phyloP scores from a whole-genome alignment of 2,113 vertebrate species.

The Grus americana region DNA sequence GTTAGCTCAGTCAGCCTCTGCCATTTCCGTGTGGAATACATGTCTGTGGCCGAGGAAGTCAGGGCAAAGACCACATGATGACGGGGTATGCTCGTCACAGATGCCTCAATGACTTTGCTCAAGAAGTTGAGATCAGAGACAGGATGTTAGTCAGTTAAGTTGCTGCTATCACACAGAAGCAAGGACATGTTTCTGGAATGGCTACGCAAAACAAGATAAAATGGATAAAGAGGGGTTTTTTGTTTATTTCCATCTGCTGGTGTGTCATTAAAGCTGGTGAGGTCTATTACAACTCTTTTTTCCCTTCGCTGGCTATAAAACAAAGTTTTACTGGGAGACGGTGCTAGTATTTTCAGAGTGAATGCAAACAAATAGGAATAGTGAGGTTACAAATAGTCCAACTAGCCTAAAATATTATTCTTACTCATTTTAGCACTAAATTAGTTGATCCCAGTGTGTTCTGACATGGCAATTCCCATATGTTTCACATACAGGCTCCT shows the following conservation, averaged over 20 bases:
- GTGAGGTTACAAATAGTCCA: not conserved
- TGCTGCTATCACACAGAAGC: not conserved
- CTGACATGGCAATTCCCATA: not conserved
- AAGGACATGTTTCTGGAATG: not conserved
- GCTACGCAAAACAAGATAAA: not conserved
- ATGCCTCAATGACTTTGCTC: conserved; percentile 17
- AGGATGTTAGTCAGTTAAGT: conserved; percentile 48
- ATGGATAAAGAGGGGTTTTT: not conserved
- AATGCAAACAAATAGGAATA: not conserved
- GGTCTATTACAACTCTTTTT: not conserved
- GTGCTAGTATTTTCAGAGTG: not conserved
- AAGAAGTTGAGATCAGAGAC: conserved; percentile 33
- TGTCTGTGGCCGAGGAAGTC: not conserved
- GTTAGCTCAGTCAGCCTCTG: not conserved
- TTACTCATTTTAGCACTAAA: not conserved
- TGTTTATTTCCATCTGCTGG: not conserved
- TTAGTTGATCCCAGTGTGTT: not conserved
- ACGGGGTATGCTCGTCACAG: conserved; percentile 41
- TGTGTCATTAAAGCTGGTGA: not conserved
- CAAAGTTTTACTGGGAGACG: not conserved
- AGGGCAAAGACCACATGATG: conserved; percentile 51
- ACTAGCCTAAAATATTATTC: not conserved
- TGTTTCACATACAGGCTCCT: not conserved
- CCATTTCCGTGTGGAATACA: not conserved
- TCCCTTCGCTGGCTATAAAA: not conserved